Conservation (phyloP, 2,113 vertebrate species). For the Stegastes partitus region DNA sequence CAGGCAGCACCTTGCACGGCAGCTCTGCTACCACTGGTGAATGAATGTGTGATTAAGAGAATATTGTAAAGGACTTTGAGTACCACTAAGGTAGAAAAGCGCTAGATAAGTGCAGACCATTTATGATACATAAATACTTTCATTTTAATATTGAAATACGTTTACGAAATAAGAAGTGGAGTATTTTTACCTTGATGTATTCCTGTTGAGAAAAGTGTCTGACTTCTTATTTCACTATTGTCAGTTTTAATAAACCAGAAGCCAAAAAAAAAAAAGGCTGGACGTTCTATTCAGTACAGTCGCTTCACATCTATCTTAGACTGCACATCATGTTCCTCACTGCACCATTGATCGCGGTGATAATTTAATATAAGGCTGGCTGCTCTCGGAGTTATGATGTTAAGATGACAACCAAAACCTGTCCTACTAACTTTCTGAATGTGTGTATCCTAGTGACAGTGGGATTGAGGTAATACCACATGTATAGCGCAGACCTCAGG, state of each 20-base stretch:
- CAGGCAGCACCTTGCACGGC: too few relatives aligned
- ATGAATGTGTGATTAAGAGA: too few relatives aligned
- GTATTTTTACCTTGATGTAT: background rate
- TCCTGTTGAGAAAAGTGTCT: background rate
- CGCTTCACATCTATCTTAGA: background rate
- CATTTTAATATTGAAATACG: background rate
- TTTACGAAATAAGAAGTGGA: background rate
- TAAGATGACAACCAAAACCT: background rate
- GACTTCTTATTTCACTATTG: background rate
- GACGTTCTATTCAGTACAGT: background rate
- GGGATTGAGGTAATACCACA: background rate
- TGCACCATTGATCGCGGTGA: constrained; percentile 18
- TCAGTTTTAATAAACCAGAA: background rate
- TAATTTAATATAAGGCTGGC: constrained; percentile 12
- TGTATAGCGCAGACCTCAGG: background rate
- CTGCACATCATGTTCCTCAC: constrained; percentile 30
- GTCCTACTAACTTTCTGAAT: background rate
- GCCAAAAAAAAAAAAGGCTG: background rate
- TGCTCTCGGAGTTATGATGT: background rate
- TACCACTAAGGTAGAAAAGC: too few relatives aligned
- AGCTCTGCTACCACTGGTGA: too few relatives aligned
- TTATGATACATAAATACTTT: background rate
- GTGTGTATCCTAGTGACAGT: background rate
- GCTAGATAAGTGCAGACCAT: too few relatives aligned
- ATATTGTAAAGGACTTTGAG: too few relatives aligned